Percentiles rank a stretch among this genome's conserved stretches.
phyloP scores from a whole-genome alignment of 2,113 vertebrate genomes.

The pig (Sus scrofa) region T2T-Sscrofa CM000817.6:169446001-169446500 shows the following conservation, averaged over 20 bases:
- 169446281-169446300: slow-evolving; percentile 88
- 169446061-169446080: slow-evolving; percentile 90
- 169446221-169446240: slow-evolving; percentile 89
- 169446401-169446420: neutral
- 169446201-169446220: slow-evolving; percentile 89
- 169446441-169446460: neutral
- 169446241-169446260: slow-evolving; percentile 75
- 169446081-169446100: slow-evolving; percentile 89
- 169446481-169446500: neutral
- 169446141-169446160: slow-evolving; percentile 87
- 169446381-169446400: neutral
- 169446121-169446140: slow-evolving; percentile 90
- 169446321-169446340: slow-evolving; percentile 91
- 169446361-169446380: slow-evolving; percentile 69
- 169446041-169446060: slow-evolving; percentile 91
- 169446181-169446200: slow-evolving; percentile 90
- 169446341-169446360: slow-evolving; percentile 90
- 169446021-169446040: slow-evolving; percentile 92
- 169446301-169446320: slow-evolving; percentile 89
- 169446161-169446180: slow-evolving; percentile 91
- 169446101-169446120: slow-evolving; percentile 89
- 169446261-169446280: slow-evolving; percentile 52
- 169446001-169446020: slow-evolving; percentile 88
- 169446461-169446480: neutral
- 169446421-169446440: neutral